These are phyloP conservation scores for Camarhynchus parvulus DNA, from an alignment of 2,113 vertebrate species.

Conservation along the genomic window DNA sequence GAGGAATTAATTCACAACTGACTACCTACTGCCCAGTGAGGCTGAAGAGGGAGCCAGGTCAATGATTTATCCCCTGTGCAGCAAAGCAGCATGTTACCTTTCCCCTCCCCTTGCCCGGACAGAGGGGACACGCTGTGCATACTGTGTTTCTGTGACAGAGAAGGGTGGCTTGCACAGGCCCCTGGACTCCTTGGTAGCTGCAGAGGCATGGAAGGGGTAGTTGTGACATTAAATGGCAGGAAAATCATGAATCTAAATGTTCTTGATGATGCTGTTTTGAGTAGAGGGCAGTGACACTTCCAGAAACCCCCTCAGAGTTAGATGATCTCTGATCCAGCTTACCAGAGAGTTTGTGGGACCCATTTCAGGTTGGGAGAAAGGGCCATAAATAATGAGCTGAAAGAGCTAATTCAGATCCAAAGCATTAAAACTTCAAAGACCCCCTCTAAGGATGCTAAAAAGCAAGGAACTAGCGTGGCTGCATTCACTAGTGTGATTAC, in stretches of 20 bases:
- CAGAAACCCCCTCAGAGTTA: background rate
- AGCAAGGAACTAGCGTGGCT: background rate
- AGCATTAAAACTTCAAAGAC: background rate
- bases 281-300: background rate
- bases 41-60: background rate
- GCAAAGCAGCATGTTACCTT: fast-evolving
- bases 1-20: background rate
- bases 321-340: background rate
- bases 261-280: background rate
- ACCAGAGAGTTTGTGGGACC: background rate
- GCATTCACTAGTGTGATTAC: constrained; percentile 54
- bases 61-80: background rate
- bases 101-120: background rate
- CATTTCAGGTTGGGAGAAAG: background rate
- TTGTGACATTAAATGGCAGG: background rate
- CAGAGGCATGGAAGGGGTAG: background rate
- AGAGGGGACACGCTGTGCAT: background rate
- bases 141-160: background rate
- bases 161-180: background rate
- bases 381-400: background rate
- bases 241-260: background rate
- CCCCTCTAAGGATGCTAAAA: constrained; percentile 10
- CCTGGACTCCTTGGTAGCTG: background rate
- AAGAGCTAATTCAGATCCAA: constrained; percentile 2
- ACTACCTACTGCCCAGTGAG: background rate